Percentiles rank a stretch among this genome's conserved stretches.
These are phyloP conservation scores for Atethmia centrago DNA, from an alignment of 2,888 invertebrate species.

Conservation along the genomic window DNA sequence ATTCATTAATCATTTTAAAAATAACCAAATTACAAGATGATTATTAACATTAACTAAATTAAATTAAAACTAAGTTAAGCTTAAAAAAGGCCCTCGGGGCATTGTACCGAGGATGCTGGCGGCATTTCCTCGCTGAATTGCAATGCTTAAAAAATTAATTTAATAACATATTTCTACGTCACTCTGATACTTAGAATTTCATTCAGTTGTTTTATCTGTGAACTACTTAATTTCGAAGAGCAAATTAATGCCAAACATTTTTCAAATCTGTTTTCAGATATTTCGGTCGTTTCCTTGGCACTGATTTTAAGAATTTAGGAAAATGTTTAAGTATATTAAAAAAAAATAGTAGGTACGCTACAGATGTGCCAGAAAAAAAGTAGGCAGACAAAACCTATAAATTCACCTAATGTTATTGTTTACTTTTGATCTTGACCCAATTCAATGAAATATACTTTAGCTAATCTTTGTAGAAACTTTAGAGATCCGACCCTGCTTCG, in stretches of 20 bases:
- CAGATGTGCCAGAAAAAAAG: slow-evolving; percentile 12
- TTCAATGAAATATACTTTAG: slow-evolving; percentile 3
- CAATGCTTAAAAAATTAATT: no score
- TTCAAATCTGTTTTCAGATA: slow-evolving; percentile 12
- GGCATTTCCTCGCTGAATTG: no score
- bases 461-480: slow-evolving; percentile 7
- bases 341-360: slow-evolving; percentile 1
- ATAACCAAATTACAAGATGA: no score
- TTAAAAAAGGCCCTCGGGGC: no score
- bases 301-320: slow-evolving; percentile 37
- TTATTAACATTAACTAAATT: no score
- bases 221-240: not conserved
- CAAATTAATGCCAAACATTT: slow-evolving; percentile 10
- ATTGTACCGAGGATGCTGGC: no score
- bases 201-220: not conserved
- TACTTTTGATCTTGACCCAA: slow-evolving; percentile 32
- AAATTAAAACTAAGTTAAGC: no score
- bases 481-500: not conserved
- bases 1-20: not conserved
- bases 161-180: not conserved
- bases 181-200: not conserved
- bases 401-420: slow-evolving; percentile 18
- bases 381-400: slow-evolving; percentile 25
- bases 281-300: slow-evolving; percentile 57
- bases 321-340: slow-evolving; percentile 16